Evolutionary conservation across 2,113 vertebrate genomes (phyloP).

Genomic region (Argyrosomus japonicus): DNA sequence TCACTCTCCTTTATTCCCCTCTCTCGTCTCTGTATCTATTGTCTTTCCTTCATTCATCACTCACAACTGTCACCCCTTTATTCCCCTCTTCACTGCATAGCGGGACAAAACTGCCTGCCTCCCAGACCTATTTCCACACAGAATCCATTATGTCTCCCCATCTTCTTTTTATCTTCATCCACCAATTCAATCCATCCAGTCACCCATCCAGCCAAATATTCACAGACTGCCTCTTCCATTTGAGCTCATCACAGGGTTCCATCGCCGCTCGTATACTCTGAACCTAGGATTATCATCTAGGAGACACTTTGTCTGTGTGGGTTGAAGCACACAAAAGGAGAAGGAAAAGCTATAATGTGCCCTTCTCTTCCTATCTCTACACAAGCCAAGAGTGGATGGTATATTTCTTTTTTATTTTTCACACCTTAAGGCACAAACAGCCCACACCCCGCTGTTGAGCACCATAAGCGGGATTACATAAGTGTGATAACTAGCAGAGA

Average conservation of each 20-base stretch:
- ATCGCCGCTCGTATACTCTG: constrained; percentile 4
- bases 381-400: constrained; percentile 36
- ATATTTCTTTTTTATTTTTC: constrained; percentile 59
- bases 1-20: constrained; percentile 28
- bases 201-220: constrained; percentile 64
- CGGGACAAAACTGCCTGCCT: constrained; percentile 44
- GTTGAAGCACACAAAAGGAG: constrained; percentile 16
- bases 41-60: constrained; percentile 68
- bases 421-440: constrained; percentile 73
- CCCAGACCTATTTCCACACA: constrained; percentile 63
- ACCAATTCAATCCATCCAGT: constrained; percentile 56
- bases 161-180: constrained; percentile 64
- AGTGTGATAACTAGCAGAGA: constrained; percentile 63
- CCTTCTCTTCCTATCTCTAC: constrained; percentile 30
- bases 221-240: constrained; percentile 49
- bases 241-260: constrained; percentile 40
- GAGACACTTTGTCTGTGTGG: constrained; percentile 25
- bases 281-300: constrained; percentile 45
- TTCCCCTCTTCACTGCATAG: constrained; percentile 40
- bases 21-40: constrained; percentile 34
- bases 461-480: constrained; percentile 72
- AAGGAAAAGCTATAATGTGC: constrained; percentile 40
- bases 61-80: constrained; percentile 52
- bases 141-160: constrained; percentile 64
- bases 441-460: constrained; percentile 70